Percentiles rank a stretch among this genome's conserved stretches.
These are phyloP conservation scores for Prunella fulvescens DNA, from an alignment of 2,113 vertebrate genomes.

Conservation along the genomic window DNA sequence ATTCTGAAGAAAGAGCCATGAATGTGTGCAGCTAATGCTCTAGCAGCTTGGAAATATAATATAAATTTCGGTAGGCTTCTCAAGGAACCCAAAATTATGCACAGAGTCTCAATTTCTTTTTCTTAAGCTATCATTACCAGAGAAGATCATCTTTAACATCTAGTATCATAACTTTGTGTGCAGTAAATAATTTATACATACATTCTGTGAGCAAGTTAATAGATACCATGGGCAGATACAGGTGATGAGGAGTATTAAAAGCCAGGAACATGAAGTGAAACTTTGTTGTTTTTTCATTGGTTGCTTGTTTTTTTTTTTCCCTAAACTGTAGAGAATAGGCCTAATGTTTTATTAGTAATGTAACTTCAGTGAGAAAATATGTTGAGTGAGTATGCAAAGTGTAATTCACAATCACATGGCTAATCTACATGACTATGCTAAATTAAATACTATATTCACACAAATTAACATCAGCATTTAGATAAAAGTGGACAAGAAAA, in stretches of 20 bases:
- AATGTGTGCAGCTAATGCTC: neutral
- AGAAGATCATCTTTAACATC: neutral
- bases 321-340: neutral
- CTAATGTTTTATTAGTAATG: neutral
- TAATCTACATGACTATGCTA: neutral
- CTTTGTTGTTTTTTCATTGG: neutral
- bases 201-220: neutral
- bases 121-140: neutral
- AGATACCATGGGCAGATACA: neutral
- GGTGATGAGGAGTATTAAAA: neutral
- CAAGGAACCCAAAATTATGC: neutral
- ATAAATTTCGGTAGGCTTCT: neutral
- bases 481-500: neutral
- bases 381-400: neutral
- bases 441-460: neutral
- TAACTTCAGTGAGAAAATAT: neutral
- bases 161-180: neutral
- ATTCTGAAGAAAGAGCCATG: neutral
- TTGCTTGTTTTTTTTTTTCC: neutral
- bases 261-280: neutral
- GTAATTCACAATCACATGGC: neutral
- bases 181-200: neutral
- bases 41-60: neutral
- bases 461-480: neutral
- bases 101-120: neutral